Percentiles rank a stretch among this genome's conserved stretches.
These are phyloP conservation scores for Charanyca ferruginea DNA, from an alignment of 2,888 invertebrate species.

Conservation along the genomic window DNA sequence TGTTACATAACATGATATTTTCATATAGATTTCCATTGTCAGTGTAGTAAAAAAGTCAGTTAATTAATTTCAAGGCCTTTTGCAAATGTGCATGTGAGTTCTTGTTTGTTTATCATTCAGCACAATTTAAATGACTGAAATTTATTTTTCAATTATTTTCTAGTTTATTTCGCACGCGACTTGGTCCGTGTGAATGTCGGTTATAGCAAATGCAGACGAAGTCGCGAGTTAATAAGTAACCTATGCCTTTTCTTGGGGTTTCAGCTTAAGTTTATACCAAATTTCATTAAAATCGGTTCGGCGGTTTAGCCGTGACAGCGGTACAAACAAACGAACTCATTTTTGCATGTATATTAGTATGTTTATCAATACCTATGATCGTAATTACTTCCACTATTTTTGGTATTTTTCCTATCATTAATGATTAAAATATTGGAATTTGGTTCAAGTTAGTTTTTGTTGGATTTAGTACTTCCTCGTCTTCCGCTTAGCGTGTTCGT, in stretches of 20 bases:
- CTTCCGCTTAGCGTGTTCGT: not conserved
- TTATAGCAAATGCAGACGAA: too few species aligned
- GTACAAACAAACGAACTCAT: too few species aligned
- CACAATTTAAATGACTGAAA: constrained; percentile 22
- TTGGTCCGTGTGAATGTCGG: too few species aligned
- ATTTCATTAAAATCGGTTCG: too few species aligned
- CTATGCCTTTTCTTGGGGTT: too few species aligned
- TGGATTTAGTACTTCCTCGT: not conserved
- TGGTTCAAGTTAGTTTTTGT: constrained; percentile 10
- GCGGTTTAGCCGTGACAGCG: too few species aligned
- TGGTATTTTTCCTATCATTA: constrained; percentile 38
- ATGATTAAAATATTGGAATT: constrained; percentile 1
- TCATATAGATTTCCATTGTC: too few species aligned
- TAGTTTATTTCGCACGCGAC: constrained; percentile 17
- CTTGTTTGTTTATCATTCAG: constrained; percentile 4
- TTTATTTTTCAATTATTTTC: constrained; percentile 17
- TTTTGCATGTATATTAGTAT: too few species aligned
- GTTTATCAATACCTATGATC: constrained; percentile 34
- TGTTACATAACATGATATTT: too few species aligned
- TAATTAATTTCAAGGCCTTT: constrained; percentile 22
- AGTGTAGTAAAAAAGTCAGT: too few species aligned
- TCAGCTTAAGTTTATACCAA: too few species aligned
- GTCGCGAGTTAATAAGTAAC: too few species aligned
- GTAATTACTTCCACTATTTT: constrained; percentile 38
- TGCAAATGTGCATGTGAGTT: constrained; percentile 9